Percentiles rank a stretch among this genome's conserved stretches.
These are phyloP conservation scores for Manis crassicaudata DNA, from an alignment of 2,797 vertebrate genomes.

Conservation along the genomic window DNA sequence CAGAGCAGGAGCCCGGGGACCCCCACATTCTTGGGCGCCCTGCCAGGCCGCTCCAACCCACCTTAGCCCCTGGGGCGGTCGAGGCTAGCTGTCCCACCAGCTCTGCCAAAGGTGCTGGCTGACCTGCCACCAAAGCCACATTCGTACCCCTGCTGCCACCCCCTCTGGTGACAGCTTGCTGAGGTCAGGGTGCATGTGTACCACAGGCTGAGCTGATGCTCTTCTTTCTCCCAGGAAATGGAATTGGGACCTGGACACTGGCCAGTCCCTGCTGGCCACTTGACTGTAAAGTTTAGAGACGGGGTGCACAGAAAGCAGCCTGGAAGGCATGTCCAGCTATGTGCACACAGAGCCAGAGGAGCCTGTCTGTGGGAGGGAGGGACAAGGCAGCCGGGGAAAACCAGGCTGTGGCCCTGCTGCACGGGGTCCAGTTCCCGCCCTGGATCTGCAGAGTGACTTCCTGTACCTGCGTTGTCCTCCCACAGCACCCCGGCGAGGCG, in stretches of 20 bases:
- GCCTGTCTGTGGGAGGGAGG: accelerated
- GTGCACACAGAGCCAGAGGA: not conserved
- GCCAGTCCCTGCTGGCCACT: not conserved
- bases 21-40: not conserved
- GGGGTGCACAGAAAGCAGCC: accelerated
- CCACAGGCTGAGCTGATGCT: no score
- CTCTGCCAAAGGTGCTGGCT: not conserved
- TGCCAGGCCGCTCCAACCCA: not conserved
- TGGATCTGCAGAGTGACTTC: accelerated
- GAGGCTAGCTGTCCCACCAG: constrained; percentile 1
- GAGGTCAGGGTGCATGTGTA: accelerated
- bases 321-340: not conserved
- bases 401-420: not conserved
- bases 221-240: not conserved
- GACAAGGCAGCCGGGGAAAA: accelerated
- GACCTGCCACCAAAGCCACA: no score
- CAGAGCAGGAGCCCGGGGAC: not conserved
- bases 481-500: no score
- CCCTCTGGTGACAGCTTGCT: not conserved
- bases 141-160: not conserved
- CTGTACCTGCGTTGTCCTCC: no score
- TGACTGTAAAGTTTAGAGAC: not conserved
- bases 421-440: accelerated
- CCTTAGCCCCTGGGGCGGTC: not conserved
- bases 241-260: not conserved